phyloP scores from a whole-genome alignment of 1,140 invertebrate genomes.

The Liolophura sinensis region DNA sequence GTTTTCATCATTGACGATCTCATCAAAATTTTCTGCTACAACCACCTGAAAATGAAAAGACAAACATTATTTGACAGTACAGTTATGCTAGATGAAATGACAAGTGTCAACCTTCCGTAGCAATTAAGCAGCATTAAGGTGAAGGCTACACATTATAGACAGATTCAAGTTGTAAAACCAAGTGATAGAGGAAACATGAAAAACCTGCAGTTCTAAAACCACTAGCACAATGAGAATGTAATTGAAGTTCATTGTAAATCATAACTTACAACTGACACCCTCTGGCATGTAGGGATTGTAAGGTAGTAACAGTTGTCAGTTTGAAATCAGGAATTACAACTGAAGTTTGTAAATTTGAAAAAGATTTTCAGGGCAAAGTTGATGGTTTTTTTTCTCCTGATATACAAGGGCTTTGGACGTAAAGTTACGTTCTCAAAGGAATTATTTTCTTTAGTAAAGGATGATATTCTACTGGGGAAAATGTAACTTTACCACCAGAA shows the following conservation, averaged over 20 bases:
- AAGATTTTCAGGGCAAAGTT: too few species aligned
- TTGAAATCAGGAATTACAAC: background rate
- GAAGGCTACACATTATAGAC: too few species aligned
- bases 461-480: too few species aligned
- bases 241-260: background rate
- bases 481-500: too few species aligned
- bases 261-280: background rate
- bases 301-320: background rate
- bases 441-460: too few species aligned
- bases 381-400: too few species aligned
- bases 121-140: too few species aligned
- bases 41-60: slow-evolving; percentile 66
- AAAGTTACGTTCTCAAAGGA: too few species aligned
- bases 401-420: too few species aligned
- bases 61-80: slow-evolving; percentile 3
- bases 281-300: too few species aligned
- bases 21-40: slow-evolving; percentile 96
- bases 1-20: slow-evolving; percentile 86
- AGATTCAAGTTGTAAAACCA: slow-evolving; percentile 1
- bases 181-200: too few species aligned
- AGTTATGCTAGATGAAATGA: background rate
- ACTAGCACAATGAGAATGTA: background rate
- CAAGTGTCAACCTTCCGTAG: background rate
- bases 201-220: background rate
- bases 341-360: too few species aligned